Percentiles rank a stretch among this genome's conserved stretches.
Evolutionary conservation across 2,113 vertebrate genomes (phyloP).

Genomic region (Myiagra hebetior): DNA sequence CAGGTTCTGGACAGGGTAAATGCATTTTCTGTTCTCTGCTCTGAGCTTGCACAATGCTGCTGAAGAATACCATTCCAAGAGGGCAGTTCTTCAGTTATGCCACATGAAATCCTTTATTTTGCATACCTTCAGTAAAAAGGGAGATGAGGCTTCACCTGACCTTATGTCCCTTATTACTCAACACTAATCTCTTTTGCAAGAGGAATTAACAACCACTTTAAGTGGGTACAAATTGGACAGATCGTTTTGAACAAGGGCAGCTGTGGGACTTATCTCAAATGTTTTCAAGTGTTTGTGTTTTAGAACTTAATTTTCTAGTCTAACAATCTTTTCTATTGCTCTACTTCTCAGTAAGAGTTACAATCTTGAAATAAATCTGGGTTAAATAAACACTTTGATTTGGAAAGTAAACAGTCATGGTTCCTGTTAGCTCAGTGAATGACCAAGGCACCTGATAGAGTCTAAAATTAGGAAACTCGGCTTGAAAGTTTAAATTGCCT

Average conservation of each 20-base stretch:
- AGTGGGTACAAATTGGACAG: background rate
- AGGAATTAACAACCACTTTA: background rate
- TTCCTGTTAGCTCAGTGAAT: background rate
- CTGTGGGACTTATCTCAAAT: background rate
- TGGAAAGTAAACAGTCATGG: background rate
- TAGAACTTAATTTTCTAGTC: background rate
- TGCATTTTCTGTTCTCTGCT: background rate
- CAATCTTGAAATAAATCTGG: background rate
- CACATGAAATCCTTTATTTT: background rate
- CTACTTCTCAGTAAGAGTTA: background rate
- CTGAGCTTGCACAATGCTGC: background rate
- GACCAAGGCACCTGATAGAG: background rate
- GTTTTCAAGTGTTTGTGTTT: background rate
- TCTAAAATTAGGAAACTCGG: background rate
- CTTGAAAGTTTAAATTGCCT: background rate
- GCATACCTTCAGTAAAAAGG: background rate
- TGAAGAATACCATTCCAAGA: background rate
- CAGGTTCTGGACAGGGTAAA: background rate
- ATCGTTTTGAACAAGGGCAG: background rate
- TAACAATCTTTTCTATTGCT: background rate
- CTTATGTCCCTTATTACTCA: background rate
- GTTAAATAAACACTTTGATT: conserved; percentile 37
- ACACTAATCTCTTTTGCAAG: background rate
- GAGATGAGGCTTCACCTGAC: background rate
- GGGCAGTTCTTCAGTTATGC: background rate